phyloP scores from a whole-genome alignment of 1,140 invertebrate genomes.

The Ostrea edulis region DNA sequence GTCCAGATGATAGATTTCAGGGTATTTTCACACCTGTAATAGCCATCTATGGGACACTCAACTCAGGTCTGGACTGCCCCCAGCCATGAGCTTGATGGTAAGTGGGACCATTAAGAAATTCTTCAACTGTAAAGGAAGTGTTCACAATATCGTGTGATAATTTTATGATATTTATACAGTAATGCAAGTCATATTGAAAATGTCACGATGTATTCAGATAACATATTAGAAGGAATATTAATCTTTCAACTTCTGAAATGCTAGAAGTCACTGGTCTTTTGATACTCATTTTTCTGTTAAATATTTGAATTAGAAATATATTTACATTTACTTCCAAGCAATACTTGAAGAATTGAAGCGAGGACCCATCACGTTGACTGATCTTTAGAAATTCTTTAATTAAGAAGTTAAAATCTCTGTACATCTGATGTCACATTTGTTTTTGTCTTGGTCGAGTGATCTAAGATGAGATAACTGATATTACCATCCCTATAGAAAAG shows the following conservation, averaged over 20 bases:
- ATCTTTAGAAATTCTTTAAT: not conserved
- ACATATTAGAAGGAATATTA: not conserved
- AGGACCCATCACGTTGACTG: not conserved
- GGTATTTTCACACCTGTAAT: not conserved
- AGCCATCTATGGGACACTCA: not conserved
- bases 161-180: conserved; percentile 20
- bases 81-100: not conserved
- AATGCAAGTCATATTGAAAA: conserved; percentile 11
- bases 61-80: not conserved
- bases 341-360: too few species aligned
- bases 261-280: not conserved
- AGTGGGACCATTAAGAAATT: not conserved
- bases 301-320: not conserved
- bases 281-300: conserved; percentile 5
- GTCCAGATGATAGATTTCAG: not conserved
- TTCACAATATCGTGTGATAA: not conserved
- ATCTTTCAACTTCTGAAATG: not conserved
- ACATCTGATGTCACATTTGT: not conserved
- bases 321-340: too few species aligned
- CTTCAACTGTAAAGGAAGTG: not conserved
- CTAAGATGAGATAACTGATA: not conserved
- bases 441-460: not conserved
- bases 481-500: not conserved
- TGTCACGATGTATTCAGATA: not conserved
- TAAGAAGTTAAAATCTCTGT: not conserved